Conservation (phyloP, 2,113 vertebrate genomes). For the Entosphenus tridentatus region DNA sequence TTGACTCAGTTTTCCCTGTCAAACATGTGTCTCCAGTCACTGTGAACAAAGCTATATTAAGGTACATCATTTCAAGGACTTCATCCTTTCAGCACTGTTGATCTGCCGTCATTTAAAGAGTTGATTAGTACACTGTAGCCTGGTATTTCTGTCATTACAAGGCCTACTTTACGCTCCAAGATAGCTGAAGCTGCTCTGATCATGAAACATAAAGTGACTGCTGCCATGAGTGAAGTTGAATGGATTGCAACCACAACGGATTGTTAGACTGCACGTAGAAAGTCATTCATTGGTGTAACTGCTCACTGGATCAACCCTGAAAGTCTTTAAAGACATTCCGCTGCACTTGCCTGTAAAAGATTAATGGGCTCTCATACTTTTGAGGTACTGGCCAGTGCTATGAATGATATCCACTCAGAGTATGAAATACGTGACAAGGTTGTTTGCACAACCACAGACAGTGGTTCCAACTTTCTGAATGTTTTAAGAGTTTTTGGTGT, state of each 20-base stretch:
- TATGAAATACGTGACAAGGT: conserved; percentile 12
- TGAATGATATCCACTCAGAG: conserved; percentile 13
- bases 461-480: no score
- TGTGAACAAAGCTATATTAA: no score
- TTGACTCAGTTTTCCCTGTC: no score
- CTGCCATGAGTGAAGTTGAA: conserved; percentile 9
- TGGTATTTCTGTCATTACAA: no score
- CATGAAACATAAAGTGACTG: conserved; percentile 10
- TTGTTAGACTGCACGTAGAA: conserved; percentile 11
- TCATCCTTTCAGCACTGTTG: conserved; percentile 7
- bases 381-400: conserved; percentile 10
- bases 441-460: conserved; percentile 7
- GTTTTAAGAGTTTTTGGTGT: no score
- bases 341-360: conserved; percentile 10
- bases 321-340: conserved; percentile 9
- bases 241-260: conserved; percentile 13
- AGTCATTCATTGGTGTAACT: conserved; percentile 11
- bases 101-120: conserved; percentile 8
- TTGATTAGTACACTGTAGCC: no score
- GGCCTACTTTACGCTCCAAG: no score
- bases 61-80: conserved; percentile 7
- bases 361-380: conserved; percentile 13
- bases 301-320: conserved; percentile 11
- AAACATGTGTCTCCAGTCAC: no score
- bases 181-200: no score